Conservation (phyloP, 2,797 vertebrate genomes). For the Triplophysa bombifrons region DNA sequence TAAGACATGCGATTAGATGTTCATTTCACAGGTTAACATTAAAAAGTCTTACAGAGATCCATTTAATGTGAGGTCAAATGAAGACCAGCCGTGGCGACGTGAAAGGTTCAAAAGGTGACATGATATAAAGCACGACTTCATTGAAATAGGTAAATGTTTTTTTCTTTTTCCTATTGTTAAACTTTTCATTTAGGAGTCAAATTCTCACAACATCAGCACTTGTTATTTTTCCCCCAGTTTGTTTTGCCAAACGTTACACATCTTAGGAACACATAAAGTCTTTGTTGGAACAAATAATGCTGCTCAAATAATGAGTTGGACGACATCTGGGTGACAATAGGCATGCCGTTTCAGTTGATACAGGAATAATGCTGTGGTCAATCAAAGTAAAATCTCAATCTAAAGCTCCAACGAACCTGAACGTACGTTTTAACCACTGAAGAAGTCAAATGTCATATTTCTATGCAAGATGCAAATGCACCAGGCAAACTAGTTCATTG, state of each 20-base stretch:
- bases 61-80: conserved; percentile 32
- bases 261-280: background rate
- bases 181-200: background rate
- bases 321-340: background rate
- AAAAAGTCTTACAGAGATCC: conserved; percentile 44
- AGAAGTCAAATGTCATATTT: conserved; percentile 2
- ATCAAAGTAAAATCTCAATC: conserved; percentile 3
- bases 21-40: conserved; percentile 58
- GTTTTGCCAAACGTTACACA: background rate
- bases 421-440: conserved; percentile 4
- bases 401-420: conserved; percentile 3
- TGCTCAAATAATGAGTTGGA: background rate
- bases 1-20: conserved; percentile 61
- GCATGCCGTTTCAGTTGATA: background rate
- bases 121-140: background rate
- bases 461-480: conserved; percentile 15
- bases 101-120: background rate
- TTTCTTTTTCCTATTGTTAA: background rate
- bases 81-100: background rate
- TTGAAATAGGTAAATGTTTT: background rate
- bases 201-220: too few species aligned
- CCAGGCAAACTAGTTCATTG: conserved; percentile 22
- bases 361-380: background rate
- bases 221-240: background rate
- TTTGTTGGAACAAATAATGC: background rate